Percentiles rank a stretch among this genome's conserved stretches.
Conservation (phyloP, 2,888 invertebrate species). For the Neuroscelio doddi region DNA sequence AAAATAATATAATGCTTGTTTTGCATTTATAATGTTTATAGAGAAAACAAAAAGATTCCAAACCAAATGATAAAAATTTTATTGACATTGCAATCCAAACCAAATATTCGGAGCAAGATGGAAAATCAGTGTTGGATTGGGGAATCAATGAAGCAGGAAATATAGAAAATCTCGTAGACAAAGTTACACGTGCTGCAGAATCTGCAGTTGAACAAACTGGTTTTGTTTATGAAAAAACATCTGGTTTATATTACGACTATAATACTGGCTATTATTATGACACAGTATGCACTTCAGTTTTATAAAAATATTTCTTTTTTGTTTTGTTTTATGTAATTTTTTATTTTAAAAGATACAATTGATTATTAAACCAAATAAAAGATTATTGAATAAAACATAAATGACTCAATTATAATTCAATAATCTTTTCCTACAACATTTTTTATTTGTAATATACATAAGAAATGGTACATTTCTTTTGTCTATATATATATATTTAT, state of each 20-base stretch:
- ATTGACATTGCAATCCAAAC: constrained; percentile 61
- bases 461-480: too few relatives aligned
- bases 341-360: too few relatives aligned
- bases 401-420: too few relatives aligned
- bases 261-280: constrained; percentile 93
- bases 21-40: constrained; percentile 11
- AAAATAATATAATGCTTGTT: too few relatives aligned
- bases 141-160: constrained; percentile 49
- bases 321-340: too few relatives aligned
- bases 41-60: constrained; percentile 23
- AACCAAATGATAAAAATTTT: constrained; percentile 15
- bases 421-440: too few relatives aligned
- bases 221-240: constrained; percentile 89
- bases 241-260: constrained; percentile 91
- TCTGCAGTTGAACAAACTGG: constrained; percentile 80
- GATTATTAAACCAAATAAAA: too few relatives aligned
- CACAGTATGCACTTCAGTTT: constrained; percentile 76
- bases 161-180: constrained; percentile 77
- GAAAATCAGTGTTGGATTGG: constrained; percentile 52
- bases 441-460: too few relatives aligned
- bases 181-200: constrained; percentile 85
- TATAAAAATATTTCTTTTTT: background rate
- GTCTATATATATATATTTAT: too few relatives aligned
- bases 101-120: constrained; percentile 50
- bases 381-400: too few relatives aligned